Percentiles rank a stretch among this genome's conserved stretches.
These are phyloP conservation scores for Enteromius thamalakanensis DNA, from an alignment of 2,797 vertebrate genomes.

Conservation along the genomic window DNA sequence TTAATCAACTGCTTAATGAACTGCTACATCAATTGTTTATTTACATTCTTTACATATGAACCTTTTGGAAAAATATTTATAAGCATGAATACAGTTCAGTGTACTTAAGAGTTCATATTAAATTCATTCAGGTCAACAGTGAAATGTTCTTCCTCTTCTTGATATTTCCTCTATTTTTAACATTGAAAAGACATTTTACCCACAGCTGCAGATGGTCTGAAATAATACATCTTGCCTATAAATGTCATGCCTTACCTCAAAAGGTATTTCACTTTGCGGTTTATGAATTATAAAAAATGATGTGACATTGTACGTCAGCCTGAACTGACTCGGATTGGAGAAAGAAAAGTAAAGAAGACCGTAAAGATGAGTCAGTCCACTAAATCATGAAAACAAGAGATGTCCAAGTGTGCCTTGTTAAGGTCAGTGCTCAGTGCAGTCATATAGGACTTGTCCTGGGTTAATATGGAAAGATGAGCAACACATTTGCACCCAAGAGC, in stretches of 20 bases:
- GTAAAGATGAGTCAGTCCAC: neutral
- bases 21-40: neutral
- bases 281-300: constrained; percentile 39
- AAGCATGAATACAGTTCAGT: neutral
- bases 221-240: constrained; percentile 18
- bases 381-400: constrained; percentile 25
- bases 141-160: constrained; percentile 29
- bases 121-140: constrained; percentile 24
- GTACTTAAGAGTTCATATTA: constrained; percentile 22
- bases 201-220: constrained; percentile 1
- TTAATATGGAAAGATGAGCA: constrained; percentile 45
- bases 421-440: constrained; percentile 36
- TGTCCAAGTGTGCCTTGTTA: constrained; percentile 18
- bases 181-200: neutral
- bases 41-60: constrained; percentile 9
- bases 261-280: constrained; percentile 24
- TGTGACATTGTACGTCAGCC: neutral
- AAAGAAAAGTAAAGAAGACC: constrained; percentile 15
- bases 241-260: constrained; percentile 1
- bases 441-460: neutral
- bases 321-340: constrained; percentile 6
- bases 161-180: constrained; percentile 16
- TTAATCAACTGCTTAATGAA: neutral
- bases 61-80: neutral
- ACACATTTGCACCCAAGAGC: constrained; percentile 30